Evolutionary conservation across 2,797 vertebrate genomes (phyloP).

Genomic region (Sylvilagus floridanus): DNA sequence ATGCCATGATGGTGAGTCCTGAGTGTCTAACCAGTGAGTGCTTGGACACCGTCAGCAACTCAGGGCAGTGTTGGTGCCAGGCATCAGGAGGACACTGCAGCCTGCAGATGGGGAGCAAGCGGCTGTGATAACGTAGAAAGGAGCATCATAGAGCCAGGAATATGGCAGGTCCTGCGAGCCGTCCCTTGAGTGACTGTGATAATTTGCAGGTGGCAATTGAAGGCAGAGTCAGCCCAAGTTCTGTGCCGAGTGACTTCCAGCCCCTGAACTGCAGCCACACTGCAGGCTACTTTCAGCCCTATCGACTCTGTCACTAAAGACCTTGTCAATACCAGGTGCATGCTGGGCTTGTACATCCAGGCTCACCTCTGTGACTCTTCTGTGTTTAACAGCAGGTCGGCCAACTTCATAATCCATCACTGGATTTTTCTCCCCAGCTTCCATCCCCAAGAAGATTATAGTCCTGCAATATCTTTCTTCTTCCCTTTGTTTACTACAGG

Average conservation of each 20-base stretch:
- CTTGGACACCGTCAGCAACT: neutral
- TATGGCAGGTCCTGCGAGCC: neutral
- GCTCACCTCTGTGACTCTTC: constrained; percentile 36
- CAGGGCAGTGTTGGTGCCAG: neutral
- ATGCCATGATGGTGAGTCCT: neutral
- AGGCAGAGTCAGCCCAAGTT: neutral
- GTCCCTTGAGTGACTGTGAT: neutral
- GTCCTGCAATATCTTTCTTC: constrained; percentile 25
- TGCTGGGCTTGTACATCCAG: neutral
- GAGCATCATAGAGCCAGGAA: neutral
- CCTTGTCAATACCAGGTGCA: neutral
- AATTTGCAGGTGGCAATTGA: neutral
- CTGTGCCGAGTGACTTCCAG: neutral
- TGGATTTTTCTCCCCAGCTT: constrained; percentile 19
- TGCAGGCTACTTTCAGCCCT: neutral
- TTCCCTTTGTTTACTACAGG: constrained; percentile 35
- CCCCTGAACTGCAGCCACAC: neutral
- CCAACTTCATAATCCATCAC: constrained; percentile 45
- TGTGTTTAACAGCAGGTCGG: constrained; percentile 55
- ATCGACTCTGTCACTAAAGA: neutral
- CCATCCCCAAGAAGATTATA: constrained; percentile 16
- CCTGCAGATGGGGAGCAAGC: neutral
- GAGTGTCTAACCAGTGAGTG: neutral
- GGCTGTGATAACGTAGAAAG: neutral
- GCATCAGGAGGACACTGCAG: neutral